These are phyloP conservation scores for Lineus longissimus DNA, from an alignment of 1,140 invertebrate genomes.

Conservation along the genomic window DNA sequence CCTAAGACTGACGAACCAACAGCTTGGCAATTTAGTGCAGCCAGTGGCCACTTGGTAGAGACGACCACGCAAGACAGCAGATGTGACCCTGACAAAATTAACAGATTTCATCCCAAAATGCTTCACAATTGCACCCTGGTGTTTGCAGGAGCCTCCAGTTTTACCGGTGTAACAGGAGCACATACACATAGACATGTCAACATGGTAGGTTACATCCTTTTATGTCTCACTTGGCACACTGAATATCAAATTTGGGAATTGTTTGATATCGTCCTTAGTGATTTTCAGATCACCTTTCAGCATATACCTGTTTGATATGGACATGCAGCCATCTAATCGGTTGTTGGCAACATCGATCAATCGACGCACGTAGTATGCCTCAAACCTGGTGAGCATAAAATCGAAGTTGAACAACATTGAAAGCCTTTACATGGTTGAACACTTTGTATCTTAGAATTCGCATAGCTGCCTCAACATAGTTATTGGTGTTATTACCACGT, in stretches of 20 bases:
- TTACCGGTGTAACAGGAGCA: background rate
- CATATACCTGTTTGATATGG: slow-evolving; percentile 6
- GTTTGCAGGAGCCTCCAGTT: background rate
- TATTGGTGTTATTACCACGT: slow-evolving; percentile 15
- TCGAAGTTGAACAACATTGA: slow-evolving; percentile 7
- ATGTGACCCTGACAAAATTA: background rate
- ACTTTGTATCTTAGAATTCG: slow-evolving; percentile 11
- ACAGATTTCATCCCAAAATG: background rate
- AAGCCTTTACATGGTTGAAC: slow-evolving; percentile 11
- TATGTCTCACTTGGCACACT: background rate
- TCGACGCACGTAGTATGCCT: background rate
- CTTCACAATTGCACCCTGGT: background rate
- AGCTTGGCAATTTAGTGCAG: too few species aligned
- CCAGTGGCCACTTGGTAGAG: too few species aligned
- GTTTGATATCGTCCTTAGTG: background rate
- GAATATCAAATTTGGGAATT: background rate
- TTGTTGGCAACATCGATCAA: slow-evolving; percentile 14
- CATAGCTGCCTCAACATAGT: slow-evolving; percentile 13
- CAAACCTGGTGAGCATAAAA: background rate
- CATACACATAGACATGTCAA: background rate
- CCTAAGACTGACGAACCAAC: too few species aligned
- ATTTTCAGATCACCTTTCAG: background rate
- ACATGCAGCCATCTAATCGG: background rate
- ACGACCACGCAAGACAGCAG: too few species aligned
- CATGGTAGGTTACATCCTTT: background rate